phyloP scores from a whole-genome alignment of 2,113 vertebrate genomes.

The Pelvicachromis taeniatus region DNA sequence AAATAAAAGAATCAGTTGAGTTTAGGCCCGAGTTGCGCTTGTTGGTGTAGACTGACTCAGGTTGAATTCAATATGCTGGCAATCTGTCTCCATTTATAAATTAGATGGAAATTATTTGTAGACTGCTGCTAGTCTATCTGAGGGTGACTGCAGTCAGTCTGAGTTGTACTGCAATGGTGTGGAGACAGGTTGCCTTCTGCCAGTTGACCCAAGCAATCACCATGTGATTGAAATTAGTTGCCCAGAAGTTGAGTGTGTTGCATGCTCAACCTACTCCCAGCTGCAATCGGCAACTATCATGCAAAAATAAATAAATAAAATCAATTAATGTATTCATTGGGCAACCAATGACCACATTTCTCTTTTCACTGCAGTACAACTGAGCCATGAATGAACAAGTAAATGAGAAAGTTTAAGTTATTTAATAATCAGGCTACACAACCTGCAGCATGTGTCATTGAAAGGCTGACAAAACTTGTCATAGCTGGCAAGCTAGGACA shows the following conservation, averaged over 20 bases:
- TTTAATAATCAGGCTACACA: background rate
- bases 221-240: background rate
- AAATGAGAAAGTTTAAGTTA: background rate
- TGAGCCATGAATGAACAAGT: background rate
- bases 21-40: background rate
- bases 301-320: no score
- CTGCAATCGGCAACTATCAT: no score
- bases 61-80: background rate
- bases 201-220: background rate
- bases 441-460: background rate
- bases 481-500: background rate
- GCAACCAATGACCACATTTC: background rate
- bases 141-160: background rate
- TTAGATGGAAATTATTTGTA: background rate
- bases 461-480: background rate
- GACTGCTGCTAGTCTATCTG: background rate
- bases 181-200: background rate
- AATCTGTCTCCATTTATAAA: background rate
- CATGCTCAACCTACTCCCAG: background rate
- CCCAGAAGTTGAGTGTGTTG: background rate
- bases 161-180: background rate
- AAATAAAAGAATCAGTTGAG: background rate
- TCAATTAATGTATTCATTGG: background rate
- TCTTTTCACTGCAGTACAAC: background rate
- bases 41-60: background rate